These are phyloP conservation scores for Parapsyche elsis DNA, from an alignment of 1,140 invertebrate species.

Conservation along the genomic window DNA sequence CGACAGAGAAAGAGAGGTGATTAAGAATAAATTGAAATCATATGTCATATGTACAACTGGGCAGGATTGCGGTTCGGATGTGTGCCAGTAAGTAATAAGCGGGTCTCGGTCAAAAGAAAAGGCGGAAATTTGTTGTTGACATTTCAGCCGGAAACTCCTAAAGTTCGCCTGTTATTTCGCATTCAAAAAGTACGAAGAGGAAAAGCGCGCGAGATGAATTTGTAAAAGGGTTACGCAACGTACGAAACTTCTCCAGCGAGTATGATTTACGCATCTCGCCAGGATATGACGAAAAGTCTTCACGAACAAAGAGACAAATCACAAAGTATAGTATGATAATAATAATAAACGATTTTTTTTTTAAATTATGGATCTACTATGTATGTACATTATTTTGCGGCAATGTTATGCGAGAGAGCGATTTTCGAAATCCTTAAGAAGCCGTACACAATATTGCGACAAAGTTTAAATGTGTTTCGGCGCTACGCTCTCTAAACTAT, in stretches of 20 bases:
- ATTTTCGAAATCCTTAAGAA: not conserved
- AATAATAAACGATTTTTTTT: no score
- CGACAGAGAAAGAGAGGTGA: not conserved
- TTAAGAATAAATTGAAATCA: not conserved
- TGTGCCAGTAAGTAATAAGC: not conserved
- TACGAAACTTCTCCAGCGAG: no score
- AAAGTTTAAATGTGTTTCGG: conserved; percentile 17
- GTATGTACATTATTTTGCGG: no score
- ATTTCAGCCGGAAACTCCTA: not conserved
- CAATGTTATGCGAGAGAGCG: no score
- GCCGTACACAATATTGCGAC: not conserved
- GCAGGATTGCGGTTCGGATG: not conserved
- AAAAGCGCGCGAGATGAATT: not conserved
- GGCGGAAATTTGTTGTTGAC: not conserved
- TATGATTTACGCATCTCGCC: no score
- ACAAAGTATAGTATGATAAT: no score
- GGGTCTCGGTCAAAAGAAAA: not conserved
- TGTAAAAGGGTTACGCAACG: no score
- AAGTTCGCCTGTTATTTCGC: not conserved
- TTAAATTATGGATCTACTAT: no score
- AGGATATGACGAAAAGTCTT: no score
- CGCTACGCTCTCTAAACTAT: not conserved
- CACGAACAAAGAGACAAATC: no score
- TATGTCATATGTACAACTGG: not conserved
- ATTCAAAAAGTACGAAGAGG: not conserved